Percentiles rank a stretch among this genome's conserved stretches.
These are phyloP conservation scores for Pelecanus crispus DNA, from an alignment of 2,113 vertebrate species.

Conservation along the genomic window DNA sequence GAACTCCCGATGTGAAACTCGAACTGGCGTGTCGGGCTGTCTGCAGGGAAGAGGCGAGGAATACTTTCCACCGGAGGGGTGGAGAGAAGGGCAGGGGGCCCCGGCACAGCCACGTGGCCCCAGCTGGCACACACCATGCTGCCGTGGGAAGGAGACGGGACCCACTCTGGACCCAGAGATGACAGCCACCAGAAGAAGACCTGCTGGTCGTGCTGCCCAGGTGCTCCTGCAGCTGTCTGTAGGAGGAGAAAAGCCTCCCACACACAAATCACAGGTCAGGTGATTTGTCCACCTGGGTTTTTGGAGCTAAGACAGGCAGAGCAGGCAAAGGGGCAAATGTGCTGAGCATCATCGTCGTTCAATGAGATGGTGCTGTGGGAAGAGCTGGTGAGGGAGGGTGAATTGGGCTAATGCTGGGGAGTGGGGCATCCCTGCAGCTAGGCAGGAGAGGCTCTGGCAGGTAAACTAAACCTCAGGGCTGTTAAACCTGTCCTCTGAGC, in stretches of 20 bases:
- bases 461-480: neutral
- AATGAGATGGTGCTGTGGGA: neutral
- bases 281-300: neutral
- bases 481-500: neutral
- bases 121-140: neutral
- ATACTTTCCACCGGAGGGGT: neutral
- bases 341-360: neutral
- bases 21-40: neutral
- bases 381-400: neutral
- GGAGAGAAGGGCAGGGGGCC: neutral
- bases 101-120: neutral
- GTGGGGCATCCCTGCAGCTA: accelerated
- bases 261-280: neutral
- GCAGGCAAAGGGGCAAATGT: neutral
- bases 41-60: neutral
- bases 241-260: neutral
- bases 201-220: neutral
- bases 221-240: neutral
- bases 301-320: neutral
- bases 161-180: neutral
- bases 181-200: neutral
- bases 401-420: neutral
- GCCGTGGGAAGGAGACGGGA: neutral
- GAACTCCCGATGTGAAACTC: neutral
- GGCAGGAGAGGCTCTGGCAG: neutral